Percentiles rank a stretch among this genome's conserved stretches.
Conservation (phyloP, 2,113 vertebrate species). For the Camelus dromedarius region DNA sequence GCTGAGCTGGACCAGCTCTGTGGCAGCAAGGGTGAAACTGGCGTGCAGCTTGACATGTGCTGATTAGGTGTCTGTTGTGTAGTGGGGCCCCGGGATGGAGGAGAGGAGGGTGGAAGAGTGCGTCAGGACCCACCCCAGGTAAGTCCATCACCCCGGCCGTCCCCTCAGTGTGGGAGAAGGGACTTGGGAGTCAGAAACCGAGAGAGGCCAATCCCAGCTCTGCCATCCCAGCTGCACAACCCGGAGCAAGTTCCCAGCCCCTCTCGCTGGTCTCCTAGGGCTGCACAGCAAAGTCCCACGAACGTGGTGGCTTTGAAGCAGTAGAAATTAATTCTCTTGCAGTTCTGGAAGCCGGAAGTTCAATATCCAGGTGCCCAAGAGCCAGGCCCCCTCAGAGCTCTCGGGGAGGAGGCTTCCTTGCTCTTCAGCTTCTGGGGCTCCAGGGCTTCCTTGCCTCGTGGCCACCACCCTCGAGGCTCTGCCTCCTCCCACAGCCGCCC, state of each 20-base stretch:
- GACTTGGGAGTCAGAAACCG: not conserved
- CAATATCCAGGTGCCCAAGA: not conserved
- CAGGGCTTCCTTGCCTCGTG: not conserved
- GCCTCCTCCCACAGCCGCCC: not conserved
- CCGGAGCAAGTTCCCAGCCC: not conserved
- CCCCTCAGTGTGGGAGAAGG: not conserved
- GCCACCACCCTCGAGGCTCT: accelerated
- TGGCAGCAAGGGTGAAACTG: not conserved
- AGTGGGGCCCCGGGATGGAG: too few species aligned
- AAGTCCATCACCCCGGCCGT: not conserved
- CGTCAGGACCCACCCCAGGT: not conserved
- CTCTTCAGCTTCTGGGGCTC: not conserved
- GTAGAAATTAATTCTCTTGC: accelerated
- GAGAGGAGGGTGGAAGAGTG: too few species aligned
- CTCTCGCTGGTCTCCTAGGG: not conserved
- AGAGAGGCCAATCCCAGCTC: not conserved
- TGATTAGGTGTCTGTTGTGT: not conserved
- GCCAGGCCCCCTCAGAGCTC: accelerated
- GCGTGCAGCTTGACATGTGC: too few species aligned
- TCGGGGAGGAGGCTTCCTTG: not conserved
- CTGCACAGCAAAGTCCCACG: not conserved
- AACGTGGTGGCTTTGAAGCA: too few species aligned
- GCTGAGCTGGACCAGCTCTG: too few species aligned
- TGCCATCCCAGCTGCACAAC: not conserved
- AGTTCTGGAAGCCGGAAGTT: not conserved